Evolutionary conservation across 2,797 vertebrate genomes (phyloP).

Genomic region (Characodon lateralis): DNA sequence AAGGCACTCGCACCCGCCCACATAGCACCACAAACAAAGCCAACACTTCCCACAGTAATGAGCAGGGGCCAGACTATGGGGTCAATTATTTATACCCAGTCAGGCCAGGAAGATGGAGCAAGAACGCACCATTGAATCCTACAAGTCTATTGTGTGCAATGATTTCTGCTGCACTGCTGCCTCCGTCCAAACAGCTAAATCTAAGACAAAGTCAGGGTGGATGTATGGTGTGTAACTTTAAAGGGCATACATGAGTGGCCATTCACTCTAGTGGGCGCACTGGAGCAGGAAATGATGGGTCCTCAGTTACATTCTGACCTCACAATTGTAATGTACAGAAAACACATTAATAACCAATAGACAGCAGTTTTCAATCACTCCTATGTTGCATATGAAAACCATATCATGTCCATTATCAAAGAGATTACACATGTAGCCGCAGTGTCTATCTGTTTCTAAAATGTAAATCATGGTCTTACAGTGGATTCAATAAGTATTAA

Average conservation of each 20-base stretch:
- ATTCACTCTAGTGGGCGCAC: constrained; percentile 54
- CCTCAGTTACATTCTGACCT: constrained; percentile 69
- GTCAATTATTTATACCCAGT: constrained; percentile 86
- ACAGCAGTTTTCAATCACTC: constrained; percentile 38
- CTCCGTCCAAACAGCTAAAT: constrained; percentile 68
- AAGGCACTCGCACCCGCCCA: constrained; percentile 59
- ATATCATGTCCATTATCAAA: constrained; percentile 50
- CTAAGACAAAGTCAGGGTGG: constrained; percentile 65
- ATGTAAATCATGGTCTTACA: constrained; percentile 15
- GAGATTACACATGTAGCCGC: constrained; percentile 41
- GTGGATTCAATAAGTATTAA: neutral
- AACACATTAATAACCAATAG: constrained; percentile 58
- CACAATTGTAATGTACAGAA: constrained; percentile 65
- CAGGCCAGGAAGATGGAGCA: constrained; percentile 74
- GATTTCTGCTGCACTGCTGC: constrained; percentile 65
- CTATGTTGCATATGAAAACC: constrained; percentile 52
- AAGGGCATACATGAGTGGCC: constrained; percentile 77
- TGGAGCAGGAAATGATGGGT: constrained; percentile 53
- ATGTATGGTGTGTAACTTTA: constrained; percentile 74
- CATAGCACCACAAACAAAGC: constrained; percentile 76
- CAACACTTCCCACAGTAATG: constrained; percentile 83
- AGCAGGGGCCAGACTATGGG: constrained; percentile 77
- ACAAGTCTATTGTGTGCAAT: constrained; percentile 62
- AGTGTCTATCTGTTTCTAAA: constrained; percentile 27
- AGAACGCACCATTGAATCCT: constrained; percentile 67